phyloP scores from a whole-genome alignment of 2,113 vertebrate species.

The Scytalopus superciliaris region DNA sequence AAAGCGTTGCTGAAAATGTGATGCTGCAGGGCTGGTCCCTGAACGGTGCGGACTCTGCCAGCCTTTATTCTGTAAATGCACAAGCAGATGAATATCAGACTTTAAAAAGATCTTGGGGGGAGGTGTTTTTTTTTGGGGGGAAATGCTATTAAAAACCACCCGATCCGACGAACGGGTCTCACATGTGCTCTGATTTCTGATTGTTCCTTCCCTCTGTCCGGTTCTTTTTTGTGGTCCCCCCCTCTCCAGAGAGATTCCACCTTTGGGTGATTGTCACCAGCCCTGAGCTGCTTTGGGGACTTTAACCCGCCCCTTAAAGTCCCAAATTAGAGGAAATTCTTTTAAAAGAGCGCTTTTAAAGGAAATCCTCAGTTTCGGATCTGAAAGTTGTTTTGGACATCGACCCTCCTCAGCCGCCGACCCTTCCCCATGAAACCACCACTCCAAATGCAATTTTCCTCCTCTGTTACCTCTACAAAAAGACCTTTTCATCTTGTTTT shows the following conservation, averaged over 20 bases:
- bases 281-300: neutral
- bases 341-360: fast-evolving
- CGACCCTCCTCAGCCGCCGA: neutral
- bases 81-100: neutral
- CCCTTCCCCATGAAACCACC: neutral
- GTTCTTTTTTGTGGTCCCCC: slow-evolving; percentile 21
- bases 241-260: neutral
- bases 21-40: neutral
- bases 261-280: neutral
- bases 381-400: neutral
- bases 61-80: neutral
- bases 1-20: neutral
- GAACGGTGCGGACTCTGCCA: neutral
- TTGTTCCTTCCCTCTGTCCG: neutral
- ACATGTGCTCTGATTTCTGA: neutral
- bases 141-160: neutral
- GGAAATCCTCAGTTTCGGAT: neutral
- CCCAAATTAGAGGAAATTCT: neutral
- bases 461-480: neutral
- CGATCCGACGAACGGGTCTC: neutral
- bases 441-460: neutral
- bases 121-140: neutral
- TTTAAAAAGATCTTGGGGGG: too few species aligned
- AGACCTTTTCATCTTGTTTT: neutral
- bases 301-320: neutral